Evolutionary conservation across 1,140 invertebrate genomes (phyloP).

Genomic region (Lasioglossum baleicum): DNA sequence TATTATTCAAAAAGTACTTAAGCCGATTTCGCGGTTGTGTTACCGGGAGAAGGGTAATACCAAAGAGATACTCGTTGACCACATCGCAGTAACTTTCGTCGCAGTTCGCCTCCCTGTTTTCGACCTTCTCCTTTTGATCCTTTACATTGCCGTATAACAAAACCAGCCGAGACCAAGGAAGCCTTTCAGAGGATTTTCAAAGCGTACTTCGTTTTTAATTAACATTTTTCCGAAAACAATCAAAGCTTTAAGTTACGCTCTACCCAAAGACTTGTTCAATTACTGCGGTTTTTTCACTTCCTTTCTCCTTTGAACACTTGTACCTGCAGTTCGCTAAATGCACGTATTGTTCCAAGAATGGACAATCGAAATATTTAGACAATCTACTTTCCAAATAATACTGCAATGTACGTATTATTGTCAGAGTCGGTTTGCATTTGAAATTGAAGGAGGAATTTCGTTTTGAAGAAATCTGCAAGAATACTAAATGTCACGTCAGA

Average conservation of each 20-base stretch:
- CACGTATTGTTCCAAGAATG: too few relatives aligned
- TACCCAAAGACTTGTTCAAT: neutral
- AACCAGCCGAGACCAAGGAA: neutral
- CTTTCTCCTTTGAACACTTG: neutral
- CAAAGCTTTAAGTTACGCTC: neutral
- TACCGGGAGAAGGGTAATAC: slow-evolving; percentile 36
- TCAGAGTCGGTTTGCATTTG: too few relatives aligned
- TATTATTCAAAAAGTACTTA: slow-evolving; percentile 69
- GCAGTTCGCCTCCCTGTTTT: slow-evolving; percentile 4
- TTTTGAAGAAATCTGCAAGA: too few relatives aligned
- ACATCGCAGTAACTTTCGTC: slow-evolving; percentile 34
- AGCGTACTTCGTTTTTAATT: slow-evolving; percentile 2
- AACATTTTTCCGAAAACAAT: neutral
- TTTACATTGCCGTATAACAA: slow-evolving; percentile 16
- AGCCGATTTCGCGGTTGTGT: slow-evolving; percentile 65
- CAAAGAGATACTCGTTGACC: slow-evolving; percentile 47
- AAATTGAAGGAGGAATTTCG: too few relatives aligned
- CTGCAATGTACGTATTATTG: too few relatives aligned
- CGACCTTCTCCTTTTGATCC: slow-evolving; percentile 7
- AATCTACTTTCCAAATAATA: too few relatives aligned
- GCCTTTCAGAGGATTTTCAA: neutral
- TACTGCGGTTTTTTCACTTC: neutral
- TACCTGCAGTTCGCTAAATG: too few relatives aligned
- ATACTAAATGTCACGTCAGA: too few relatives aligned
- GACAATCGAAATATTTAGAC: too few relatives aligned